Base-by-base conservation (phyloP, 2,888 invertebrate genomes). In the Hirtodrosophila cameraria region DNA sequence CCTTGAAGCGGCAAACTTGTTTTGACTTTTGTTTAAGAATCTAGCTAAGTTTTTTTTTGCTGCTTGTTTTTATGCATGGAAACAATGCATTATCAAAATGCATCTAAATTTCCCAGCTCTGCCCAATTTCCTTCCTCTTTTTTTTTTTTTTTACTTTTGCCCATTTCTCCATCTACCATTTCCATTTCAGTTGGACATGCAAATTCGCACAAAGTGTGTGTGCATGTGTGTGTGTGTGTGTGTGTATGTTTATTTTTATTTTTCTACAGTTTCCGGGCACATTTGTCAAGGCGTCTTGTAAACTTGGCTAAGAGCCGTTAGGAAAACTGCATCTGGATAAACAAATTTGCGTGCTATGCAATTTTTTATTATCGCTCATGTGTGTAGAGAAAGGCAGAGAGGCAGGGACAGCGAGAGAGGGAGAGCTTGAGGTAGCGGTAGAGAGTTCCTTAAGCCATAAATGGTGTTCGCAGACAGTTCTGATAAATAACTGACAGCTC, bases 261-360 rank as follows among this genome's bases (percentile, higher is more conserved):
- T 28, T 38, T 16, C 50, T 23, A 57, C 54, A 48, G 46, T 74
- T 81, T 84, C 84, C 81, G 86, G 78, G 65, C 77, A 67, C 86
- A 81, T 81, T 81, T 81, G 86, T 86, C 80, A 84, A 74, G 61
- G 61, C 70, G 31, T 58, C 75, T 59, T 77, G 75, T 86, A 74
- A 86, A 77, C 80, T 65, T 63, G 65, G 46, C 30, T 64, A 58
- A 65, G 39, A 61, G 59, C 80, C 80, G 86, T 86, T 81, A 81
- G 65, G 65, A 33, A 55, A 49, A 38, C 46, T 27, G 48, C 50
- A 41, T 46, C 15, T 20, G 35, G 57, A 49, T 36, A 63, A 16
- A 49, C 52, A 73, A 80, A 82, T 82, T 65, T 83, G 84, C 58
- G 43, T 75, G 52, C 49, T 30, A 30, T 23, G 35, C 48, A 36